Percentiles rank a stretch among this genome's conserved stretches.
Conservation (phyloP, 2,797 vertebrate genomes). For the Vespertilio murinus region DNA sequence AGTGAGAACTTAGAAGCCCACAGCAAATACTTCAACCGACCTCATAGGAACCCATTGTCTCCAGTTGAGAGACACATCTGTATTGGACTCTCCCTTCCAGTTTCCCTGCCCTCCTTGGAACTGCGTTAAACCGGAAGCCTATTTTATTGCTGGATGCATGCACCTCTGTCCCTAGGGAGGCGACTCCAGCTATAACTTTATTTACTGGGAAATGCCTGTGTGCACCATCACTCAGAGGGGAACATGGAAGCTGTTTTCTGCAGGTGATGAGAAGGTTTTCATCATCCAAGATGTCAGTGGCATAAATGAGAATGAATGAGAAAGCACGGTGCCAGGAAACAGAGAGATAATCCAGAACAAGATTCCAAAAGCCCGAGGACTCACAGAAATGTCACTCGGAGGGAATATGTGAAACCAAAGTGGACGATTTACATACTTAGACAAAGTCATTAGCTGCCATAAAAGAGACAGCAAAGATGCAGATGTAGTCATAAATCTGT, state of each 20-base stretch:
- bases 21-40: neutral
- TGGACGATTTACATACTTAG: neutral
- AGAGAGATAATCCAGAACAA: neutral
- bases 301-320: neutral
- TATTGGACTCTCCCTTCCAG: neutral
- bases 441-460: neutral
- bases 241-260: neutral
- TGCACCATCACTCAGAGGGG: neutral
- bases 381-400: neutral
- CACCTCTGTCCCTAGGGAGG: neutral
- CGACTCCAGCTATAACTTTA: neutral
- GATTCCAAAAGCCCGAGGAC: neutral
- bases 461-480: neutral
- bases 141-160: neutral
- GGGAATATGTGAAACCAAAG: neutral
- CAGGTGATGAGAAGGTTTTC: neutral
- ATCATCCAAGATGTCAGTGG: neutral
- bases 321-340: neutral
- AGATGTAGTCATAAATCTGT: neutral
- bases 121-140: neutral
- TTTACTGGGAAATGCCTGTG: neutral
- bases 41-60: neutral
- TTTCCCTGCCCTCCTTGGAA: neutral
- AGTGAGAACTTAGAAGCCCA: neutral
- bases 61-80: neutral